Base-by-base conservation (phyloP, 2,888 invertebrate species). In the Tenthredo notha region DNA sequence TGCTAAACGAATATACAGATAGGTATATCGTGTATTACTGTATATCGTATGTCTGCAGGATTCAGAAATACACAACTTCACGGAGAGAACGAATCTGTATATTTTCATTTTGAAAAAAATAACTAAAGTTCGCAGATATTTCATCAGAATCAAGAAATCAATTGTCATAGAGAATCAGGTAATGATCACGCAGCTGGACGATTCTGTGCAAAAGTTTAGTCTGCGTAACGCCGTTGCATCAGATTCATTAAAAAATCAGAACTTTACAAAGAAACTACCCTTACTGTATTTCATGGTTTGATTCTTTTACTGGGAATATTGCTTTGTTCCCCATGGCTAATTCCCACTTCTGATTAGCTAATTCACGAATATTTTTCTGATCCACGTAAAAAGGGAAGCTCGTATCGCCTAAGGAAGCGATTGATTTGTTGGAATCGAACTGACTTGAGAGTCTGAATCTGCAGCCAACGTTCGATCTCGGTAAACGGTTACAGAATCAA, bases 391-490 rank as follows among this genome's bases (percentile, higher is more conserved):
- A n/a, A n/a, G n/a, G n/a, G n/a, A n/a, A n/a, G n/a, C n/a, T n/a
- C n/a, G n/a, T n/a, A n/a, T n/a, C n/a, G n/a, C n/a, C n/a, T n/a
- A n/a, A n/a, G n/a, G n/a, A n/a, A n/a, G n/a, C n/a, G n/a, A n/a
- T n/a, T n/a, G n/a, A n/a, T n/a, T n/a, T n/a, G n/a, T n/a, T n/a
- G n/a, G n/a, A 33, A 33, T 33, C 85, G 84, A 58, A 85, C 85
- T 85, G n/a, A n/a, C n/a, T n/a, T n/a, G 82, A 90, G 58, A 15
- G 88, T 86, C 5, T 90, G 72, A 18, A 90, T 89, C 87, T 92
- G 91, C 5, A 92, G 87, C 92, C 92, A 92, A 84, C 91, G 89
- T 87, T 92, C 92, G 67, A 92, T 78, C 92, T 92, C 82, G n/a
- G n/a, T 5, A 12, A 77, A 67, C 54, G 84, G 84, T 40, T 78